A percentile compares a stretch with the other conserved stretches of the same genome.
These are phyloP conservation scores for Asbolus verrucosus DNA, from an alignment of 1,140 invertebrate genomes.

Conservation along the genomic window DNA sequence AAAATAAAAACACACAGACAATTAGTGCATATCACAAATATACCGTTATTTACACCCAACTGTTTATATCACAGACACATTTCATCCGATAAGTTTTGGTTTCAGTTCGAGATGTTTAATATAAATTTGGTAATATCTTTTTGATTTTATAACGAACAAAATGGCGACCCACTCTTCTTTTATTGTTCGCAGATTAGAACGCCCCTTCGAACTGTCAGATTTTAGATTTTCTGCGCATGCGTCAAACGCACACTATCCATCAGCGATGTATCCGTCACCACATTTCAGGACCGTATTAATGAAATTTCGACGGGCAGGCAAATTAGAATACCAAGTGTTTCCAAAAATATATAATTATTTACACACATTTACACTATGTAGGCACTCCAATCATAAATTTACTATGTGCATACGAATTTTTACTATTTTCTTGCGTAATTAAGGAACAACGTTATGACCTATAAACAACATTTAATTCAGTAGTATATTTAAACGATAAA, in stretches of 20 bases:
- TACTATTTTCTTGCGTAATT: constrained; percentile 46
- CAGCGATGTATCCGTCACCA: neutral
- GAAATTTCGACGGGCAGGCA: too few relatives aligned
- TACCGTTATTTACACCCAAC: constrained; percentile 53
- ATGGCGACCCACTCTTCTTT: constrained; percentile 59
- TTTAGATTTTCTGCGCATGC: constrained; percentile 26
- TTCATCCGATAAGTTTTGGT: constrained; percentile 45
- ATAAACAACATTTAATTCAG: constrained; percentile 55
- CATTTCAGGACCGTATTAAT: neutral
- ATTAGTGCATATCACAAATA: constrained; percentile 61
- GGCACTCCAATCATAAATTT: constrained; percentile 44
- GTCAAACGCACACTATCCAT: constrained; percentile 12
- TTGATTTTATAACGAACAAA: constrained; percentile 54
- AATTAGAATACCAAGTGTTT: constrained; percentile 37
- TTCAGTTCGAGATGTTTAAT: constrained; percentile 52
- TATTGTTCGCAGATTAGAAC: constrained; percentile 55
- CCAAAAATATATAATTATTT: constrained; percentile 60
- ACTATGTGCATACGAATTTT: constrained; percentile 51
- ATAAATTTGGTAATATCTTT: constrained; percentile 52
- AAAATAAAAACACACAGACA: constrained; percentile 50
- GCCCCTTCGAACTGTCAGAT: constrained; percentile 55
- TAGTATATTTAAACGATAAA: constrained; percentile 54
- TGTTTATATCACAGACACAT: constrained; percentile 63
- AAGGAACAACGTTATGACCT: constrained; percentile 51
- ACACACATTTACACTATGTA: constrained; percentile 58